A percentile compares a stretch with the other conserved stretches of the same genome.
phyloP scores from a whole-genome alignment of 2,888 invertebrate species.

The Sphecodes monilicornis region DNA sequence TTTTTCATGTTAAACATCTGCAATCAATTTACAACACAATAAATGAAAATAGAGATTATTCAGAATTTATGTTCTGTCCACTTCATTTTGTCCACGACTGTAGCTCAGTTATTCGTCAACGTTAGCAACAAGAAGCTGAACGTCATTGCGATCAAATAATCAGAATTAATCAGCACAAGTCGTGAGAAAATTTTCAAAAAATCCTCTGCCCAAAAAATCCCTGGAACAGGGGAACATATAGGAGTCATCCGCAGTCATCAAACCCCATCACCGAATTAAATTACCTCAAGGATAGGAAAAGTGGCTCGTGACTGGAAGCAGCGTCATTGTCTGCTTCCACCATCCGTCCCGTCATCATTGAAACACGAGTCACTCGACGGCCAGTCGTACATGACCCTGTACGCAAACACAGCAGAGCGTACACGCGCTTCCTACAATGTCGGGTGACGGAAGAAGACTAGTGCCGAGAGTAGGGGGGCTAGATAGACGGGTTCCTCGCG shows the following conservation, averaged over 20 bases:
- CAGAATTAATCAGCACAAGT: neutral
- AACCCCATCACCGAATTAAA: neutral
- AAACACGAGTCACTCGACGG: conserved; percentile 26
- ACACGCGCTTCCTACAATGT: conserved; percentile 43
- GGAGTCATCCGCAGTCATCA: neutral
- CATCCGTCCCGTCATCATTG: neutral
- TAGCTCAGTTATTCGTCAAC: neutral
- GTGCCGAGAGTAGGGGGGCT: conserved; percentile 30
- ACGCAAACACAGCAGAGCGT: conserved; percentile 18
- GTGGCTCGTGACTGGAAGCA: conserved; percentile 1
- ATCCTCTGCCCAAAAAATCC: no score
- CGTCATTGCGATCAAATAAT: neutral
- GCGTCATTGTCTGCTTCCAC: conserved; percentile 1
- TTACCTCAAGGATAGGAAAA: neutral
- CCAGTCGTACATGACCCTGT: conserved; percentile 23
- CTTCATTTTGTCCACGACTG: no score
- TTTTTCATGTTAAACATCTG: no score
- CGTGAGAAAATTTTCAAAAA: neutral
- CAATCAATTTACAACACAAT: no score
- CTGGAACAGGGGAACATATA: neutral
- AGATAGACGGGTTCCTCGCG: conserved; percentile 45
- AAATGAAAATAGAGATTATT: no score
- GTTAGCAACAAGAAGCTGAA: neutral
- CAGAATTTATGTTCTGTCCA: no score
- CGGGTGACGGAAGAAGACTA: conserved; percentile 53